Evolutionary conservation across 2,113 vertebrate genomes (phyloP).

Genomic region (Pseudois nayaur): DNA sequence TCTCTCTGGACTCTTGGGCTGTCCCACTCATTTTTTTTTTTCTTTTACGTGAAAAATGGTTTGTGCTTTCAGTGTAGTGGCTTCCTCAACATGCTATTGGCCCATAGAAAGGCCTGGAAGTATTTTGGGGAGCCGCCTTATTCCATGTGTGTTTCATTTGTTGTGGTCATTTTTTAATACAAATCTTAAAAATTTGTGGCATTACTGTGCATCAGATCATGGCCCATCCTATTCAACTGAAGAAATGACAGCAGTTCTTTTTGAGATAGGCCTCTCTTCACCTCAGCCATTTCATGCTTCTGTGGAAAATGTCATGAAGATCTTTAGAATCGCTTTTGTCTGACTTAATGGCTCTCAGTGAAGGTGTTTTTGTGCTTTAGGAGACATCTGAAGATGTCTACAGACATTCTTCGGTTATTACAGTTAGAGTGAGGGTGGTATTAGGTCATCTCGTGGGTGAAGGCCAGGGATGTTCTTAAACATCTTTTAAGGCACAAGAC

Average conservation of each 20-base stretch:
- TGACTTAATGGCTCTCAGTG: neutral
- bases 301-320: neutral
- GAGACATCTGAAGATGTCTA: neutral
- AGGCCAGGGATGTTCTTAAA: neutral
- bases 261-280: neutral
- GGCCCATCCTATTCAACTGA: neutral
- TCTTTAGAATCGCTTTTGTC: neutral
- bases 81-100: neutral
- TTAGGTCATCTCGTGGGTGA: neutral
- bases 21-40: neutral
- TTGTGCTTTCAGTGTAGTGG: neutral
- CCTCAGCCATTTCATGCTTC: neutral
- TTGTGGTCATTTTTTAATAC: neutral
- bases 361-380: neutral
- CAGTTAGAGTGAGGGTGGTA: accelerated
- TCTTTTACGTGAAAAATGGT: neutral
- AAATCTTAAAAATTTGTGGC: neutral
- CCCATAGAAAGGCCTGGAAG: neutral
- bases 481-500: neutral
- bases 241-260: neutral
- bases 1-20: neutral
- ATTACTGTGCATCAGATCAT: neutral
- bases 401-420: neutral
- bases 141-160: neutral
- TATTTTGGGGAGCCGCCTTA: neutral